Conservation (phyloP, 2,113 vertebrate genomes). For the Bostrychus sinensis region DNA sequence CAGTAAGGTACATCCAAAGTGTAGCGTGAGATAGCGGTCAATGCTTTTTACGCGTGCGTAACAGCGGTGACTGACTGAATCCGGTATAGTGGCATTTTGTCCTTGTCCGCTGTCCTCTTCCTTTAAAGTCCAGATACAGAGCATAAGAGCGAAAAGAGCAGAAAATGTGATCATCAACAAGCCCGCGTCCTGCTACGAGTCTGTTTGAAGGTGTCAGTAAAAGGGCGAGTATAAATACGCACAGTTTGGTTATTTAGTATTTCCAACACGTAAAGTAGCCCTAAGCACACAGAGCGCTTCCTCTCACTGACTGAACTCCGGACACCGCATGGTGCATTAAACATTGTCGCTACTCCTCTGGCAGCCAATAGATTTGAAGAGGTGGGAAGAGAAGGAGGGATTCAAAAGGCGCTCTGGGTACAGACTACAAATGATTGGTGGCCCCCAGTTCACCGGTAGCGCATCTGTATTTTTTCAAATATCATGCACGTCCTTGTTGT, state of each 20-base stretch:
- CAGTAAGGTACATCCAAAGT: conserved; percentile 71
- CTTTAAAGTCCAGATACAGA: conserved; percentile 59
- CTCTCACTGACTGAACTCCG: conserved; percentile 89
- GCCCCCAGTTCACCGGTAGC: conserved; percentile 61
- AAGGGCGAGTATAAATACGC: conserved; percentile 14
- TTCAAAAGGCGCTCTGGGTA: conserved; percentile 52
- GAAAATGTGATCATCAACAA: conserved; percentile 53
- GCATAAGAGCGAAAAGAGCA: conserved; percentile 28
- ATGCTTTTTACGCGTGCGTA: conserved; percentile 49
- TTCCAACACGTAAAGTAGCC: conserved; percentile 53
- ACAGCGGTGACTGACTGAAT: conserved; percentile 57
- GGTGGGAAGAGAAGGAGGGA: conserved; percentile 74
- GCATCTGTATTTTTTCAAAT: conserved; percentile 71
- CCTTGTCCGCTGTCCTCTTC: conserved; percentile 71
- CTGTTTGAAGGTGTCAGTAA: conserved; percentile 16
- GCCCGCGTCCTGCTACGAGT: conserved; percentile 35
- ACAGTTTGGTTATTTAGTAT: conserved; percentile 49
- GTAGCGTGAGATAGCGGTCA: conserved; percentile 19
- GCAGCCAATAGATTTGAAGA: conserved; percentile 86
- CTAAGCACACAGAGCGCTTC: conserved; percentile 63
- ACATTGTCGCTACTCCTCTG: conserved; percentile 91
- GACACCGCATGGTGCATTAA: conserved; percentile 97
- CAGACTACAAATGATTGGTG: conserved; percentile 76
- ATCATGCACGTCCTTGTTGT: conserved; percentile 62
- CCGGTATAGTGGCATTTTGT: conserved; percentile 65